Base-by-base conservation (phyloP, 2,113 vertebrate species). In the Orcinus orca region DNA sequence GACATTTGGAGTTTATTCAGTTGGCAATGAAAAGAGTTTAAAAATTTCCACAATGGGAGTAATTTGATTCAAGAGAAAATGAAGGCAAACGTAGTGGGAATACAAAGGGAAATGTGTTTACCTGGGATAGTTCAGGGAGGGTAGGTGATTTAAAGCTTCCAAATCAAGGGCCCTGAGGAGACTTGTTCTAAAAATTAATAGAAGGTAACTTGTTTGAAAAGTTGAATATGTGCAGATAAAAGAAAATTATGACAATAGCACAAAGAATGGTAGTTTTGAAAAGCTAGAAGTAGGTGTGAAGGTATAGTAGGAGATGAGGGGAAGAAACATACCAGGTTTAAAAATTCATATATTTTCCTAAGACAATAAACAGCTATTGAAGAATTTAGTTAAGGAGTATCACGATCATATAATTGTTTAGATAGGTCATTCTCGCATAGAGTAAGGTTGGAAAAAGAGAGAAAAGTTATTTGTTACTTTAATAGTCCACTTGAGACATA, bases 241-340 rank as follows among this genome's bases (percentile, higher is more conserved):
- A 94, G 10, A 68, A 84, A 44, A 63, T 55, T 76, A 7, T 47
- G 44, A 38, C n/a, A 47, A 31, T 17, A 41, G 58, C 29, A 67
- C n/a, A 47, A n/a, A 63, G 63, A 58, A 73, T 65, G 58, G 13
- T 8, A 44, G 31, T 44, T 85, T 29, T 63, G 25, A 84, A 83
- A 60, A 80, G 17, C 80, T 65, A 53, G 11, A 11, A 58, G 6
- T 67, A 25, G n/a, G 13, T 73, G 6, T 73, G 65, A 21, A 44
- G 11, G 2, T 23, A 8, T 18, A 8, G 36, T 26, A 68, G 18
- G 18, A 15, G 6, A 18, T 33, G 7, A 31, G 1, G 5, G 12
- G 10, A 36, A 31, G n/a, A 18, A 25, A 47, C 13, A n/a, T 25
- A 20, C 36, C 11, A 15, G 80, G 21, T 60, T 88, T 33, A 58